A percentile compares a stretch with the other conserved stretches of the same genome.
phyloP scores from a whole-genome alignment of 2,888 invertebrate genomes.

The Iphiclides podalirius region DNA sequence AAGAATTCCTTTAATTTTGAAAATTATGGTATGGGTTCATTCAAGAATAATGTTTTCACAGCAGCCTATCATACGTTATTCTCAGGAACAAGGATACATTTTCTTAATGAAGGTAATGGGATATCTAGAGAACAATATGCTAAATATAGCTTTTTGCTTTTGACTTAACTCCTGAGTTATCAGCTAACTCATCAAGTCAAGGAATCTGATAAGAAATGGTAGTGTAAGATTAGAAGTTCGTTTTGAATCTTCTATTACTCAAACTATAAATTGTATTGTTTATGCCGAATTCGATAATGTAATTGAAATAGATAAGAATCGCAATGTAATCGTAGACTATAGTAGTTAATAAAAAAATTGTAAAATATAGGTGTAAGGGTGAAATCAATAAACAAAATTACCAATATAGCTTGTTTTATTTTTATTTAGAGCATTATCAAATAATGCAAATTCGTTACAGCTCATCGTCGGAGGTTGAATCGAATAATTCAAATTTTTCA shows the following conservation, averaged over 20 bases:
- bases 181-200: no score
- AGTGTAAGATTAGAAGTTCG: constrained; percentile 31
- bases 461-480: no score
- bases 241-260: constrained; percentile 28
- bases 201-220: constrained; percentile 31
- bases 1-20: constrained; percentile 33
- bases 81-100: not conserved
- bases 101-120: not conserved
- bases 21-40: constrained; percentile 26
- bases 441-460: no score
- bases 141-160: not conserved
- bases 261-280: constrained; percentile 31
- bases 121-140: not conserved
- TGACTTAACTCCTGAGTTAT: not conserved
- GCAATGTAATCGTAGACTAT: not conserved
- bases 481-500: no score
- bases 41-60: not conserved
- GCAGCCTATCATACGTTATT: not conserved
- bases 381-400: no score
- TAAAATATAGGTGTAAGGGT: no score
- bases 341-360: not conserved
- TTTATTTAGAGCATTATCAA: no score
- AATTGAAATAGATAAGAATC: constrained; percentile 28
- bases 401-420: no score
- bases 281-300: constrained; percentile 33